Evolutionary conservation across 1,140 invertebrate genomes (phyloP), one percentile per base, ranked within the genome.

Genomic region (Drosophila ogumai): DNA sequence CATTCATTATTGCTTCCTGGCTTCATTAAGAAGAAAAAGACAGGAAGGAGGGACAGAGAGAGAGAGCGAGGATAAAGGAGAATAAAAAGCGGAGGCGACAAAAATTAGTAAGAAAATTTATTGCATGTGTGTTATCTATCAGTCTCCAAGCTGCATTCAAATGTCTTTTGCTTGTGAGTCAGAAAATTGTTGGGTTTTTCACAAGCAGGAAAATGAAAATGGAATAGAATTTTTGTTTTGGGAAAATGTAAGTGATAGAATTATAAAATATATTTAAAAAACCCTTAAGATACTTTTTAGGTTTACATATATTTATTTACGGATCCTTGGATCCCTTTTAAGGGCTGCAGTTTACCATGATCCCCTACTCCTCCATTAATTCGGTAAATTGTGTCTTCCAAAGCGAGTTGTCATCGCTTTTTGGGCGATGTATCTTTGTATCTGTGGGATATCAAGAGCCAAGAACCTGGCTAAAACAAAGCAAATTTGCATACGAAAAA

Each of bases 81-180:
- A 50, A 46, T 47, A 79, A 13, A 22, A 61, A 78, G 68, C 75
- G 66, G 49, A 82, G 50, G 67, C 75, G 59, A 87, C 79, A 87
- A 87, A 86, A 87, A 87, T 87, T 82, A 87, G 79, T 86, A 73
- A 80, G 66, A 77, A 66, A 80, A 87, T 87, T 87, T 87, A 87
- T 87, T 82, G 71, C 79, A 71, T 72, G 55, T 79, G 31, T 80
- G 76, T 77, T 79, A 79, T 73, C 69, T 79, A 79, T 73, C 69
- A 65, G 49, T 28, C 13, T 22, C 34, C 5, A 50, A 69, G 44
- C 22, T 74, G 69, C 69, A 79, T 74, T 72, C 57, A 52, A 59
- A 64, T 41, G 38, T 15, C 19, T 44, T 25, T n/a, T 31, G 3
- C 15, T 6, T n/a, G 8, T 71, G 71, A 74, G 13, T 60, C 66